Percentiles rank a stretch among this genome's conserved stretches.
Evolutionary conservation across 2,888 invertebrate species (phyloP).

Genomic region (Xylocampa areola): DNA sequence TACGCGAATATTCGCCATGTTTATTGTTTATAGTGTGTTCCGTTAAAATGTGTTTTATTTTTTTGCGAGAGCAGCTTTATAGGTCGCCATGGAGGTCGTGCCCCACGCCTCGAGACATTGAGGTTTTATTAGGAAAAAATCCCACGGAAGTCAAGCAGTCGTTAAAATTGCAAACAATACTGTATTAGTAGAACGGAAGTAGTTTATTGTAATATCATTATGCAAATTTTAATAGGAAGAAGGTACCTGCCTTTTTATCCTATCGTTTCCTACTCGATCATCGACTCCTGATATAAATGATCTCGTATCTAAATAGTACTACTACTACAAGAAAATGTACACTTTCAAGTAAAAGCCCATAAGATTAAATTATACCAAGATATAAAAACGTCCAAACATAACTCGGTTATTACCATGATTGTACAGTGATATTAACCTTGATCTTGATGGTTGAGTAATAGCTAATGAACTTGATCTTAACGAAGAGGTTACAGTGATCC

Average conservation of each 20-base stretch:
- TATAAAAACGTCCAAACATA: too few relatives aligned
- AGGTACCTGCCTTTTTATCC: background rate
- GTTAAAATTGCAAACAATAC: constrained; percentile 55
- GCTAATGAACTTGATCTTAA: constrained; percentile 44
- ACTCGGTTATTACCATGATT: constrained; percentile 2
- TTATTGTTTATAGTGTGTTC: constrained; percentile 63
- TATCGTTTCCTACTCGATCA: too few relatives aligned
- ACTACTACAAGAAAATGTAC: too few relatives aligned
- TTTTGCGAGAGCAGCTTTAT: constrained; percentile 80
- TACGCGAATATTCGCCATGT: constrained; percentile 70
- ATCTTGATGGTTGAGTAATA: constrained; percentile 42
- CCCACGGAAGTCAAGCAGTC: constrained; percentile 74
- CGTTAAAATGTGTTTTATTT: constrained; percentile 69
- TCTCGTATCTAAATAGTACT: too few relatives aligned
- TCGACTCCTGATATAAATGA: too few relatives aligned
- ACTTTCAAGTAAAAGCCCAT: background rate
- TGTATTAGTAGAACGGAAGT: constrained; percentile 56
- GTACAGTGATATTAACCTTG: constrained; percentile 31
- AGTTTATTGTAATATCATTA: constrained; percentile 42
- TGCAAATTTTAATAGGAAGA: constrained; percentile 34
- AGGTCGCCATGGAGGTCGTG: constrained; percentile 80
- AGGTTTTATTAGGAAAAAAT: constrained; percentile 67
- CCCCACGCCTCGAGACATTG: constrained; percentile 77
- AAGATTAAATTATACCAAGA: too few relatives aligned
- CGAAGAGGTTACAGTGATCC: constrained; percentile 25